Evolutionary conservation across 2,113 vertebrate species (phyloP).

Genomic region (Cephalopholis sonnerati): DNA sequence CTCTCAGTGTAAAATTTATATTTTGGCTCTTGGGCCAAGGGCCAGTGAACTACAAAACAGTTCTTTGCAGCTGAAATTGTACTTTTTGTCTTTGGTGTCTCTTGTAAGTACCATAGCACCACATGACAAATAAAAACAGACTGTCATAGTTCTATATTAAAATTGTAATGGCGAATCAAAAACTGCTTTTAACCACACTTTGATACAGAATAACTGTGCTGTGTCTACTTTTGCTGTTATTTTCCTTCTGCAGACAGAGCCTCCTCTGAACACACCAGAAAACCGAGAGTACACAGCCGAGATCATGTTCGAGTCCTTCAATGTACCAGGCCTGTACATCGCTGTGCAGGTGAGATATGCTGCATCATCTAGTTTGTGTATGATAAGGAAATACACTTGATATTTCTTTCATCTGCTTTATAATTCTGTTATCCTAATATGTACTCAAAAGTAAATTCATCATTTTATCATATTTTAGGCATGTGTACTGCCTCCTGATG

Average conservation of each 20-base stretch:
- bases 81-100: neutral
- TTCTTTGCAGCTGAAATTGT: neutral
- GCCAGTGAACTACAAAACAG: neutral
- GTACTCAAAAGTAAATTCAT: neutral
- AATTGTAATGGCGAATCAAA: neutral
- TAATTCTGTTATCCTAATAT: neutral
- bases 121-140: no score
- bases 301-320: conserved; percentile 99
- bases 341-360: conserved; percentile 92
- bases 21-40: neutral
- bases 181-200: neutral
- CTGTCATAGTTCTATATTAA: neutral
- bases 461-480: neutral
- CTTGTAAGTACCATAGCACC: neutral
- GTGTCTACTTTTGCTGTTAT: neutral
- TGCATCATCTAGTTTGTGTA: neutral
- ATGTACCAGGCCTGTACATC: conserved; percentile 97
- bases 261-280: conserved; percentile 98
- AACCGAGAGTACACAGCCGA: conserved; percentile 99
- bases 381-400: neutral
- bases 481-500: neutral
- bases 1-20: neutral
- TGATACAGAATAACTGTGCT: neutral
- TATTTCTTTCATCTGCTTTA: neutral
- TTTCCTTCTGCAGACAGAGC: conserved; percentile 89